Conservation (phyloP, 2,888 invertebrate genomes). For the Altica lythri region DNA sequence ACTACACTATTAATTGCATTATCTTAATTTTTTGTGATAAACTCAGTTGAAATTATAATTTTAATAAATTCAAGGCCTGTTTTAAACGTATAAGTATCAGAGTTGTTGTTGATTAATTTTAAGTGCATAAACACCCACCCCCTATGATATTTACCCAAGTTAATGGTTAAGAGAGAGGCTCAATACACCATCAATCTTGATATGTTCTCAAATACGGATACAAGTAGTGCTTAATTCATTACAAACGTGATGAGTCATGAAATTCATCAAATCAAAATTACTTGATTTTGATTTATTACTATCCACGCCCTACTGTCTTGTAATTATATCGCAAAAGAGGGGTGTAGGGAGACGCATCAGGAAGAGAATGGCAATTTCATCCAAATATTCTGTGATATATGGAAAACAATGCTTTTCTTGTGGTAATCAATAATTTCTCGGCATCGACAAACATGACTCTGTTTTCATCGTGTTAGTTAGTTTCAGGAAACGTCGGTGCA, state of each 20-base stretch:
- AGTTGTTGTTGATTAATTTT: too few species aligned
- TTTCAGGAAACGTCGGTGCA: too few species aligned
- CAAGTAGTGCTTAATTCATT: slow-evolving; percentile 41
- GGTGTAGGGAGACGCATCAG: slow-evolving; percentile 2
- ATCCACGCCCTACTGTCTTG: slow-evolving; percentile 23
- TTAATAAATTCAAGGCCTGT: too few species aligned
- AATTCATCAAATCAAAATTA: slow-evolving; percentile 41
- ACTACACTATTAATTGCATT: too few species aligned
- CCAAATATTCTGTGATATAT: slow-evolving; percentile 11
- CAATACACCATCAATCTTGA: slow-evolving; percentile 39
- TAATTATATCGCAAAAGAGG: slow-evolving; percentile 22
- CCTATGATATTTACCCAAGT: slow-evolving; percentile 6
- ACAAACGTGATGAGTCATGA: slow-evolving; percentile 44
- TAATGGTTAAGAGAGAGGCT: slow-evolving; percentile 5
- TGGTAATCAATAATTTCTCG: background rate
- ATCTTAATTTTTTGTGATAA: too few species aligned
- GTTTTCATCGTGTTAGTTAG: background rate
- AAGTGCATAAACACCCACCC: too few species aligned
- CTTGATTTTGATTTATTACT: slow-evolving; percentile 41
- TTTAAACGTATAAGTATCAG: too few species aligned
- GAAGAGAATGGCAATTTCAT: slow-evolving; percentile 10
- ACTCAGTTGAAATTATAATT: too few species aligned
- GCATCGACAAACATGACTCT: background rate
- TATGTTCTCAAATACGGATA: slow-evolving; percentile 31
- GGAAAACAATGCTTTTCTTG: background rate